Evolutionary conservation across 2,113 vertebrate genomes (phyloP), one percentile per base, ranked within the genome.

Genomic region (Miniopterus natalensis): DNA sequence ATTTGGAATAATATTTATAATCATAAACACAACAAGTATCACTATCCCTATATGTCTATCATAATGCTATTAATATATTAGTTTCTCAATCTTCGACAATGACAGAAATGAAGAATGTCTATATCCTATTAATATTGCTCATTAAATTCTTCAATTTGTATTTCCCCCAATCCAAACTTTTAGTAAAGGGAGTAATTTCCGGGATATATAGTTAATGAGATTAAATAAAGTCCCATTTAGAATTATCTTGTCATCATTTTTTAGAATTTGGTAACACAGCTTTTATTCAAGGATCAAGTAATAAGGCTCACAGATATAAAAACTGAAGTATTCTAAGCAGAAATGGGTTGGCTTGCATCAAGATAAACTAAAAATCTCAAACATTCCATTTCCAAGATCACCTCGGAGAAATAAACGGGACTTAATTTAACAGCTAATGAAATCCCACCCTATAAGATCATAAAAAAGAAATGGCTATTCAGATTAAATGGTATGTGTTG

Each of bases 291-390:
- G 75, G 21, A 80, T 63, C 17, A 23, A 88, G 2, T 77, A 93
- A 94, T 66, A 95, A 81, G 95, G 20, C 5, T 84, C 31, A 83
- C 49, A 93, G 68, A 81, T 85, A 49, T 73, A 84, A 97, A 70
- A 73, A 73, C 20, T 36, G 40, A 88, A 86, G 2, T 45, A 36
- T 92, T 97, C 53, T 80, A 85, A 86, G 27, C 14, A 71, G 23
- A 25, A 93, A 57, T 80, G 29, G n/a, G 7, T 92, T 96, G 14
- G 14, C 75, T 71, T 79, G 9, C 92, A 84, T 57, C 25, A 89
- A 94, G 87, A 90, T 84, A 95, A 88, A 84, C 42, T 78, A 81
- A 94, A 79, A 92, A 85, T 94, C 25, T 88, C 20, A 83, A 87
- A 84, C 73, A 97, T 31, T 97, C 49, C 57, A 77, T 87, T 95